Conservation (phyloP, 23 tunicate species). For the Oikopleura albicans region DNA sequence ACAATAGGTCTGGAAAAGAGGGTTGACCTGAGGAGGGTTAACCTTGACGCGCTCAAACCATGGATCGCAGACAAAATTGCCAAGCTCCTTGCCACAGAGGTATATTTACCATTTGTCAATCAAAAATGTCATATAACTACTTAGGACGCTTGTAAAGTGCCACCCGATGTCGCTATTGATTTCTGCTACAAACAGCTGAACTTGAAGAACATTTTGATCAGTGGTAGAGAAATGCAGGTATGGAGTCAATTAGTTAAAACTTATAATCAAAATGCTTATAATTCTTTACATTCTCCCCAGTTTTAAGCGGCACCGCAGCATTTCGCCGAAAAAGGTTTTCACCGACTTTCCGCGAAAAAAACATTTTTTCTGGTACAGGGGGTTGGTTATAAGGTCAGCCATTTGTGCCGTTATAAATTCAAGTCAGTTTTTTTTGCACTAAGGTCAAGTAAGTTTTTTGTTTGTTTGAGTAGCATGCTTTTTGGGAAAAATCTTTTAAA, state of each 20-base stretch:
- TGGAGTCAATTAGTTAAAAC: not conserved
- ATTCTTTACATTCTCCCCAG: no score
- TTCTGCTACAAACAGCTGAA: constrained; percentile 9
- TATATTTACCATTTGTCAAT: not conserved
- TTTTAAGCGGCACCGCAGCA: no score
- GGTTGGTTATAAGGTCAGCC: no score
- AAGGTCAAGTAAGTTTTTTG: no score
- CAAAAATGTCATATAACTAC: not conserved
- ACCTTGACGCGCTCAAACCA: constrained; percentile 7
- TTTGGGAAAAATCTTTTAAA: no score
- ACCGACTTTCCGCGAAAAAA: no score
- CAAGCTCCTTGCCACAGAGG: not conserved
- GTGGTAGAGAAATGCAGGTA: not conserved
- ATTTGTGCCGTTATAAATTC: no score
- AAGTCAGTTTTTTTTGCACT: no score
- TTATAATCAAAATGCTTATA: no score
- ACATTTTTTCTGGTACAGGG: no score
- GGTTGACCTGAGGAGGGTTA: not conserved
- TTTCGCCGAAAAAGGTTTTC: no score
- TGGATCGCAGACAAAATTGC: constrained; percentile 11
- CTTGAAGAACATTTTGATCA: not conserved
- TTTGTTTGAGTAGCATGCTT: no score
- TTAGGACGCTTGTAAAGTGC: not conserved
- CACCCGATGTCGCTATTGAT: constrained; percentile 15
- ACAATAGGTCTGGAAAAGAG: not conserved